Conservation (phyloP, 2,888 invertebrate genomes). For the Pseudococcus jackbeardsleyi region DNA sequence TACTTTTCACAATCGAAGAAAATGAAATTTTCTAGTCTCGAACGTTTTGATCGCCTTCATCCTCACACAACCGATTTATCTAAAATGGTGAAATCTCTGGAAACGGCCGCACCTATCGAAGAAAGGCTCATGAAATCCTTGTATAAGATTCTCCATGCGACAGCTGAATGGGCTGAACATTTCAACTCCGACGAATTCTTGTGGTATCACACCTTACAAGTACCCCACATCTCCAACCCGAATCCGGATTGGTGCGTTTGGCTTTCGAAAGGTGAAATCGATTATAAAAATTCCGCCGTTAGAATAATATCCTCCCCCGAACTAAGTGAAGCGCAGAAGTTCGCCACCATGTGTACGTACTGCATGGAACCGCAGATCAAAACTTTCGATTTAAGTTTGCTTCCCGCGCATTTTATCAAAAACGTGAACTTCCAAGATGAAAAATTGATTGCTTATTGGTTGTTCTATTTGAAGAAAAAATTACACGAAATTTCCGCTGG, state of each 20-base stretch:
- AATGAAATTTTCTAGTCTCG: background rate
- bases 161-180: background rate
- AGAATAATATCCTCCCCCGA: background rate
- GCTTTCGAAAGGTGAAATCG: background rate
- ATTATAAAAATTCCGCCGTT: background rate
- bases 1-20: background rate
- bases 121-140: background rate
- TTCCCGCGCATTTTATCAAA: background rate
- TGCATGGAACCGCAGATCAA: background rate
- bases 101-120: background rate
- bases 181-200: background rate
- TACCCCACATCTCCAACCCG: background rate
- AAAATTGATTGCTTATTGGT: background rate
- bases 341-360: background rate
- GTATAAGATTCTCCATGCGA: too few species aligned
- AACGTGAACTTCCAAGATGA: background rate
- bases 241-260: background rate
- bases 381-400: background rate
- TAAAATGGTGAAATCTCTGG: background rate
- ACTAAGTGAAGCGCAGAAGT: background rate
- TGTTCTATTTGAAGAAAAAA: background rate
- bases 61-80: background rate
- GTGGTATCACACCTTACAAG: background rate
- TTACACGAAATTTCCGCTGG: background rate
- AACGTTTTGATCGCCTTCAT: too few species aligned